These are phyloP conservation scores for Epizoanthus ramosus DNA, from an alignment of 92 coral and sea anemone species.

Conservation along the genomic window DNA sequence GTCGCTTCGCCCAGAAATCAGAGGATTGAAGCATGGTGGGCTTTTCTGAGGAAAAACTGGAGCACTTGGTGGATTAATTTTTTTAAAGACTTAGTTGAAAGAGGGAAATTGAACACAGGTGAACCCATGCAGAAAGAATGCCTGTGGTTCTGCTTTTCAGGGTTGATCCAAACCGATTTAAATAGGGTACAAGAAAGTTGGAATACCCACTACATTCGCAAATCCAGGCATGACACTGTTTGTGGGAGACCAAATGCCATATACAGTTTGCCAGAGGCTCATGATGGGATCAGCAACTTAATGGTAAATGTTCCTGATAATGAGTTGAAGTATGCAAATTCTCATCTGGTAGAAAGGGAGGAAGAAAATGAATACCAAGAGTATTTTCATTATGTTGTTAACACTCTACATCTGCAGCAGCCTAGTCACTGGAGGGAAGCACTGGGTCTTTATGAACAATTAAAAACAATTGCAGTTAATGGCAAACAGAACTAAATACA, in stretches of 20 bases:
- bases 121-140: constrained; percentile 46
- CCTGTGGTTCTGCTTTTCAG: constrained; percentile 53
- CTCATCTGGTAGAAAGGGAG: constrained; percentile 31
- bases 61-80: constrained; percentile 52
- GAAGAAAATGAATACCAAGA: constrained; percentile 37
- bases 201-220: constrained; percentile 51
- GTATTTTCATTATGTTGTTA: constrained; percentile 49
- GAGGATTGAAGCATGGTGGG: constrained; percentile 19
- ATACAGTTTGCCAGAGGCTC: constrained; percentile 48
- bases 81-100: constrained; percentile 42
- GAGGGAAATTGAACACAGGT: constrained; percentile 43
- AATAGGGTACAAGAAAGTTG: constrained; percentile 39
- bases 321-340: constrained; percentile 52
- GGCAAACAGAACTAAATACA: too few species aligned
- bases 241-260: constrained; percentile 53
- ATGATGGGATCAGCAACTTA: constrained; percentile 43
- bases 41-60: constrained; percentile 36
- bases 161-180: constrained; percentile 39
- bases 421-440: constrained; percentile 64
- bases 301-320: constrained; percentile 34
- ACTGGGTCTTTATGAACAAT: constrained; percentile 28
- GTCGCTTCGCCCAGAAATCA: background rate
- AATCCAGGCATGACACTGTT: constrained; percentile 53
- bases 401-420: constrained; percentile 35
- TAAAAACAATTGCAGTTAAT: constrained; percentile 17